Base-by-base conservation (phyloP, 2,888 invertebrate genomes). In the Euplagia quadripunctaria region DNA sequence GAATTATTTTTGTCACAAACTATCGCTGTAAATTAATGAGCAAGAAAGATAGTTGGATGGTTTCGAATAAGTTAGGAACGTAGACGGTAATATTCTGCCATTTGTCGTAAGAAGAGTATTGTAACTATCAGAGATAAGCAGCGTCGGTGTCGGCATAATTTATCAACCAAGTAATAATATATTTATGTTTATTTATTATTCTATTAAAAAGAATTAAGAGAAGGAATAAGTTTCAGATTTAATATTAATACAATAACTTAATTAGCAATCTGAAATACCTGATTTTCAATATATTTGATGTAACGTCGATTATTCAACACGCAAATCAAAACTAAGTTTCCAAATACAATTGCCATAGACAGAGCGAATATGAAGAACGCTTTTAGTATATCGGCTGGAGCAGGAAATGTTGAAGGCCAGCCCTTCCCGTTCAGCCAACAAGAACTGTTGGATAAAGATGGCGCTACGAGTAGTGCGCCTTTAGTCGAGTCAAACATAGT, bases 241-340 rank as follows among this genome's bases (percentile, higher is more conserved):
- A 1, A 46, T 20, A n/a, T 20, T 1, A 1, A 4, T 17, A 42
- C 8, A 42, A 5, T 31, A 31, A 31, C 31, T 31, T 31, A 31
- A 31, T 31, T 31, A 31, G 31, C 31, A 31, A 31, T 31, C 31
- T 31, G 31, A 58, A 16, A 93, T 92, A 98, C 98, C 97, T 98
- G 98, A 85, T 98, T 98, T 90, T 98, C 98, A 85, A 98, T 98
- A 89, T 98, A 98, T 88, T 98, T 98, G 87, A 98, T 97, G 91
- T 98, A 98, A 79, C 98, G 96, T 70, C 98, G 96, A 92, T 98
- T 98, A 93, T 98, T 98, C 87, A 98, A 97, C 68, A 98, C 98
- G 85, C 98, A 97, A 82, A 98, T 98, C 49, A 98, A 97, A 77
- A 98, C 95, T 68, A 98, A 96, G 90, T 98, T 98, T 64, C 98